phyloP scores from a whole-genome alignment of 2,888 invertebrate genomes.

The Athalia circularis region DNA sequence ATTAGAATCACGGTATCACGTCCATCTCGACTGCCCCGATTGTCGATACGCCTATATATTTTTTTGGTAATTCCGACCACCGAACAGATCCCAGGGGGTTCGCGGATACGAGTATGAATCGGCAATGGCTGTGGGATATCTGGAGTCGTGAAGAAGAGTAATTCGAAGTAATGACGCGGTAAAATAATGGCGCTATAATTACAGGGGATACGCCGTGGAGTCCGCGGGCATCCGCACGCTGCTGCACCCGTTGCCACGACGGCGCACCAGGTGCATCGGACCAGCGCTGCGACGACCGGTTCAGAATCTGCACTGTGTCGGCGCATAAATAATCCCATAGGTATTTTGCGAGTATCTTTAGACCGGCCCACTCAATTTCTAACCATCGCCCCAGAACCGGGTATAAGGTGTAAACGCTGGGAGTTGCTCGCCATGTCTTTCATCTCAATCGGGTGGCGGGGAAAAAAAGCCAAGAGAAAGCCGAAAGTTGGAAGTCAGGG shows the following conservation, averaged over 20 bases:
- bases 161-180: conserved; percentile 46
- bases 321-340: background rate
- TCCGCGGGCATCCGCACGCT: background rate
- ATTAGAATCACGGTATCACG: background rate
- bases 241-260: conserved; percentile 30
- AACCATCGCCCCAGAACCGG: background rate
- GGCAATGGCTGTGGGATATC: background rate
- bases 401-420: background rate
- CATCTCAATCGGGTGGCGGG: too few species aligned
- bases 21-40: too few species aligned
- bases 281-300: conserved; percentile 28
- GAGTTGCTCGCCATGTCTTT: too few species aligned
- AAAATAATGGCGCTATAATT: conserved; percentile 47
- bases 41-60: too few species aligned
- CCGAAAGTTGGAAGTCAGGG: too few species aligned
- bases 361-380: conserved; percentile 3
- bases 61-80: too few species aligned
- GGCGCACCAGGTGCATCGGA: conserved; percentile 40
- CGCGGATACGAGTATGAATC: too few species aligned
- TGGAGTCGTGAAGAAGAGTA: conserved; percentile 26
- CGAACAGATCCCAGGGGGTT: too few species aligned
- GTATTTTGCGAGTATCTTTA: background rate
- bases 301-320: background rate
- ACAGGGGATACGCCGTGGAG: conserved; percentile 33
- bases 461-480: too few species aligned